phyloP scores from a whole-genome alignment of 2,888 invertebrate species.

The Ochropleura plecta region DNA sequence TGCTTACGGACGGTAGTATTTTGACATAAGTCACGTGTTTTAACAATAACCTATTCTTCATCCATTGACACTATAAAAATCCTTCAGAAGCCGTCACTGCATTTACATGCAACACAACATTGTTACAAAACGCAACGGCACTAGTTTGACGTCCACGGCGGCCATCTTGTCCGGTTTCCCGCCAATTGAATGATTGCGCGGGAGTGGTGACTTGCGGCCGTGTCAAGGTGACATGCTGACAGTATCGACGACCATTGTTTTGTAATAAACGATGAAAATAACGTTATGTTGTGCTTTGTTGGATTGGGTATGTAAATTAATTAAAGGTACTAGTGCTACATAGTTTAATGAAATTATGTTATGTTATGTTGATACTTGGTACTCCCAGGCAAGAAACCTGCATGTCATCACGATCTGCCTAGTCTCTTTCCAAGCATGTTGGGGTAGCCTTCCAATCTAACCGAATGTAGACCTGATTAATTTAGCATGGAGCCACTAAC shows the following conservation, averaged over 20 bases:
- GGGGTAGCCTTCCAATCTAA: no score
- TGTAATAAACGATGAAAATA: constrained; percentile 51
- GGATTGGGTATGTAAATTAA: neutral
- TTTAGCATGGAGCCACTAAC: no score
- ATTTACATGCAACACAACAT: constrained; percentile 49
- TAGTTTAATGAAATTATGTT: no score
- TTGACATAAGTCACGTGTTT: neutral
- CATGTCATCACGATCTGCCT: no score
- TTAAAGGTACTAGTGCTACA: no score
- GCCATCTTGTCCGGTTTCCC: constrained; percentile 83
- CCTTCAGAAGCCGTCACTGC: constrained; percentile 47
- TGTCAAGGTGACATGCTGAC: constrained; percentile 86
- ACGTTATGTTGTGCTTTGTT: constrained; percentile 8
- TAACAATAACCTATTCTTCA: neutral
- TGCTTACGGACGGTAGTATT: no score
- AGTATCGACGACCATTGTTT: constrained; percentile 61
- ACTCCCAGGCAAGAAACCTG: no score
- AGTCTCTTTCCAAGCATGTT: no score
- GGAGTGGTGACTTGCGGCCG: constrained; percentile 71
- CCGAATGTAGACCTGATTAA: no score
- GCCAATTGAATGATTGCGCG: constrained; percentile 87
- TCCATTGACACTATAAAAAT: constrained; percentile 13
- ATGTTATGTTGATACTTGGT: no score
- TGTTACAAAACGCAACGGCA: constrained; percentile 56
- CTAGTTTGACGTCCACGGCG: constrained; percentile 62